These are phyloP conservation scores for Malurus melanocephalus DNA, from an alignment of 2,113 vertebrate genomes.

Conservation along the genomic window DNA sequence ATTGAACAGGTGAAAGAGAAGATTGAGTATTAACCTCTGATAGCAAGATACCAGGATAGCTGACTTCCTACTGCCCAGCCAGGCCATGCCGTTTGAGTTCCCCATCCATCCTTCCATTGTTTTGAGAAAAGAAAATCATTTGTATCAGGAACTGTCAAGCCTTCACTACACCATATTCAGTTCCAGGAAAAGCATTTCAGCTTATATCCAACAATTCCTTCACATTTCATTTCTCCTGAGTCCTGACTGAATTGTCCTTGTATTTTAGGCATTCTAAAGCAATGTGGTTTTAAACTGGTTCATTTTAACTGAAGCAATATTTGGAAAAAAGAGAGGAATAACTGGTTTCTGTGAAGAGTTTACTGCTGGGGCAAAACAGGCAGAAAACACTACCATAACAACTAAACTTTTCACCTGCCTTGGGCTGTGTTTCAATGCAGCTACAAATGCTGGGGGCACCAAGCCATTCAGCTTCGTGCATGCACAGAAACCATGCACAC, in stretches of 20 bases:
- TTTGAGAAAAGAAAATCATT: background rate
- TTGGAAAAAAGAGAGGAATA: background rate
- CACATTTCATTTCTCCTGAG: background rate
- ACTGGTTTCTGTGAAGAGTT: background rate
- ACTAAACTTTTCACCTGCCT: background rate
- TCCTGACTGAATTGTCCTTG: background rate
- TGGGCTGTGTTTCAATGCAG: background rate
- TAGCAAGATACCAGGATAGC: fast-evolving
- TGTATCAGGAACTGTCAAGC: background rate
- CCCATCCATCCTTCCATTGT: no score
- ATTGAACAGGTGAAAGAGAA: background rate
- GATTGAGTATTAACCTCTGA: background rate
- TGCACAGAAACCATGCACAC: fast-evolving
- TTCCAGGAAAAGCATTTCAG: background rate
- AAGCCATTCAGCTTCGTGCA: fast-evolving
- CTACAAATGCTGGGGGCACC: fast-evolving
- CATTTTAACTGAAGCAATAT: background rate
- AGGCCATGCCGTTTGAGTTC: fast-evolving
- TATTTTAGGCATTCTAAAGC: background rate
- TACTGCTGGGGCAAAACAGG: background rate
- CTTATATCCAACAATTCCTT: background rate
- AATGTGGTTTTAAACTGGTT: background rate
- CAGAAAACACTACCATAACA: background rate
- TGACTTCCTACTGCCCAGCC: background rate
- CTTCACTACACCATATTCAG: background rate